Base-by-base conservation (phyloP, 2,797 vertebrate species). In the Galagoides demidoff region DNA sequence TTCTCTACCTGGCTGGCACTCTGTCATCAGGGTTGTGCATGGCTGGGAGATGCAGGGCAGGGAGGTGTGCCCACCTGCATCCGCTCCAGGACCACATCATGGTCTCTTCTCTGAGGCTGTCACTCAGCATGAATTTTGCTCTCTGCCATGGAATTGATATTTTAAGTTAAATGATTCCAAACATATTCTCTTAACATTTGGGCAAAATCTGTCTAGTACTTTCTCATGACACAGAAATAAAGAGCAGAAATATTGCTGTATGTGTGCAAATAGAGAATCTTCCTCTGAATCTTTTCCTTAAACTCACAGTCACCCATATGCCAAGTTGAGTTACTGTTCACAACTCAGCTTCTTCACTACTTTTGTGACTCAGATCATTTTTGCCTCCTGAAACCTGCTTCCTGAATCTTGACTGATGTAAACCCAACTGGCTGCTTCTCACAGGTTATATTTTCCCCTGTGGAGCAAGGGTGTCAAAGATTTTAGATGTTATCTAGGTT, bases 181-280 rank as follows among this genome's bases (percentile, higher is more conserved):
- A 73, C 29, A 71, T 7, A 34, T 82, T 22, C 31, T 79, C 29
- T 94, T 94, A 55, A 64, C 34, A 43, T 86, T 76, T 93, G 10
- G 57, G 61, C 84, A 86, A 89, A 87, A 95, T 93, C 27, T 78
- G 43, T 77, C 31, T 76, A 59, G 16, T 57, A 10, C 61, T 70
- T 71, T 83, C 74, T 34, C 57, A 3, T 66, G 79, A 88, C 68
- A 83, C 16, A 89, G 39, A 94, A 91, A 84, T 66, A 52, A 5
- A 85, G 39, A 77, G 37, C 3, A 94, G 43, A 68, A 76, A 55
- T 19, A 34, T 11, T 71, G 16, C 13, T 31, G 39, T 31, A 9
- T 82, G 90, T 77, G 43, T 64, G 52, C 31, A 94, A 92, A 87
- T 23, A 85, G 45, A 79, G 29, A 94, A 70, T 57, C 29, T 76